Percentiles rank a stretch among this genome's conserved stretches.
Conservation (phyloP, 2,888 invertebrate species). For the Trissonchulus latispiculum region DNA sequence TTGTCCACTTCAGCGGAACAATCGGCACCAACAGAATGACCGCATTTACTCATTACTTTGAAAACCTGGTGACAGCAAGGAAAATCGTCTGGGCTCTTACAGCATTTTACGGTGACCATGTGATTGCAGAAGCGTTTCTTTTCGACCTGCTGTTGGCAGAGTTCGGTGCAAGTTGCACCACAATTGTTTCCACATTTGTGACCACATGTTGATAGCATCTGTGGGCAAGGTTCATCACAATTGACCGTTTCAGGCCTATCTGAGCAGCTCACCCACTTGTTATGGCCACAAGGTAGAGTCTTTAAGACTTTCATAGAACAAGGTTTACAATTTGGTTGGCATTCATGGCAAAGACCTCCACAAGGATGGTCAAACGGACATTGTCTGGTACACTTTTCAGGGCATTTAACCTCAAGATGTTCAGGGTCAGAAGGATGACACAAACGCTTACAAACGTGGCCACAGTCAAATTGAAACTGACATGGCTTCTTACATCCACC, state of each 20-base stretch:
- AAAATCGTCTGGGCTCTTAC: conserved; percentile 37
- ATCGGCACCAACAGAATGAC: conserved; percentile 23
- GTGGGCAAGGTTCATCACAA: conserved; percentile 35
- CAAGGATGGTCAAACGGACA: conserved; percentile 52
- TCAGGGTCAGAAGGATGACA: conserved; percentile 56
- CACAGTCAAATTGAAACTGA: conserved; percentile 52
- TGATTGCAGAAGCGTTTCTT: conserved; percentile 36
- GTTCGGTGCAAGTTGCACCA: conserved; percentile 33
- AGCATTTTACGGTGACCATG: conserved; percentile 43
- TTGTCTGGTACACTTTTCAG: conserved; percentile 48
- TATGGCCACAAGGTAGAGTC: conserved; percentile 33
- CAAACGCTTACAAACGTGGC: conserved; percentile 54
- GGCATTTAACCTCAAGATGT: conserved; percentile 51
- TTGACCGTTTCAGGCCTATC: conserved; percentile 27
- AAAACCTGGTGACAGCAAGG: conserved; percentile 40
- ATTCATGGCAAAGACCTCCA: conserved; percentile 50
- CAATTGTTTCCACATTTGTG: conserved; percentile 54
- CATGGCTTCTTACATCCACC: conserved; percentile 56
- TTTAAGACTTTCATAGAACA: conserved; percentile 33
- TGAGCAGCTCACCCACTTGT: conserved; percentile 27
- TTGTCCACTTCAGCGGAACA: conserved; percentile 9
- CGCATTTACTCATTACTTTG: conserved; percentile 24
- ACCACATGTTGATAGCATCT: conserved; percentile 47
- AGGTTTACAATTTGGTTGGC: conserved; percentile 28
- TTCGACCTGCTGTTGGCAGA: conserved; percentile 29